Evolutionary conservation across 92 coral and sea anemone species (phyloP), one percentile per base, ranked within the genome.

Genomic region (Epizoanthus rinbou): DNA sequence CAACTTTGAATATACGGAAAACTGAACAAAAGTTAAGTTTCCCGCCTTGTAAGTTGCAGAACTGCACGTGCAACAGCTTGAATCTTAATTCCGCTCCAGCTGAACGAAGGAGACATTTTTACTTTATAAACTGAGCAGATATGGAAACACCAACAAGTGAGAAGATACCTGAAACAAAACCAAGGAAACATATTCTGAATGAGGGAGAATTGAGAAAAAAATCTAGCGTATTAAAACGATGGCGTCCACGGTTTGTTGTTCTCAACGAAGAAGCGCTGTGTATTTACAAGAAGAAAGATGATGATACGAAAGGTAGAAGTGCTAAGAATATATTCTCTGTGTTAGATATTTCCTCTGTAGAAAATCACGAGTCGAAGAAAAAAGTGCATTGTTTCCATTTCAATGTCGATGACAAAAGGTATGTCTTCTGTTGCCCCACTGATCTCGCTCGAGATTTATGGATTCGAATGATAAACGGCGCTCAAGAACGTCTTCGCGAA

Each of bases 251-350:
- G 52, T 97, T 90, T 64, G 81, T 94, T 73, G 92, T 91, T 2
- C 83, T 90, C 18, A 94, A 87, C 84, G 89, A 94, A 23, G 97
- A 97, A 56, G 78, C 89, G 62, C 67, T 97, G 58, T 90, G 94
- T 73, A 89, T 94, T 66, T 97, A 88, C 92, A 90, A 92, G 87
- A 94, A 92, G 83, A 98, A 94, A 69, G 95, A 91, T 2, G 94
- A 97, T 70, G 89, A 91, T 22, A 75, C 91, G 78, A 84, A 83
- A 41, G 95, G 94, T 25, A 80, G 90, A 57, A 87, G 92, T 45
- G 93, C 98, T 17, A 91, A 87, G 78, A 95, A 90, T 18, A 86
- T 93, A 43, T 91, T 97, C 69, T 86, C 92, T 60, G 50, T 97
- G 69, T 86, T 91, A 83, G 97, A 94, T 78, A 88, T 97, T 25